These are phyloP conservation scores for Notiomystis cincta DNA, from an alignment of 2,113 vertebrate species.

Conservation along the genomic window DNA sequence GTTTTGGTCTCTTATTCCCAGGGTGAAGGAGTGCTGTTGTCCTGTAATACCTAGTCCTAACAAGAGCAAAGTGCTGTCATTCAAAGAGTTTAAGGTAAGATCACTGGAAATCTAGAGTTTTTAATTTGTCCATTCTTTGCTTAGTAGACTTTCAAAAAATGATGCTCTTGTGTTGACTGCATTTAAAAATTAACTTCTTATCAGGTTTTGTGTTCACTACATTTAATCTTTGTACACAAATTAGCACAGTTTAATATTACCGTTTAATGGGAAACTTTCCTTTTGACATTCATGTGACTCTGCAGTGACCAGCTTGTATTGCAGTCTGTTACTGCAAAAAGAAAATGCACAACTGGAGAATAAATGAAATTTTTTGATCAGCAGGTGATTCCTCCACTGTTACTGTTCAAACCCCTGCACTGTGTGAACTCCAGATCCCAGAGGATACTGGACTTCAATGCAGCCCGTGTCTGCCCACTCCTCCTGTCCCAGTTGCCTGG, in stretches of 20 bases:
- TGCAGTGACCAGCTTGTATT: background rate
- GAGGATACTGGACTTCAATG: rapidly evolving
- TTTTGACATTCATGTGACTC: background rate
- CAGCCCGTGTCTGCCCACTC: rapidly evolving
- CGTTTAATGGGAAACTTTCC: background rate
- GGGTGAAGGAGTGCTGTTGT: slow-evolving; percentile 69
- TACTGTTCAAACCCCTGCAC: background rate
- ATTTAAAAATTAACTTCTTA: background rate
- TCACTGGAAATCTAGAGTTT: background rate
- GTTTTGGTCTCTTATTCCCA: background rate
- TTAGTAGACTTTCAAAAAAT: background rate
- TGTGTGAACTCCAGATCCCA: background rate
- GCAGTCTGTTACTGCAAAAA: background rate
- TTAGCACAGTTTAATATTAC: background rate
- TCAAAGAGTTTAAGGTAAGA: slow-evolving; percentile 66
- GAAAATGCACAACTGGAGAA: background rate
- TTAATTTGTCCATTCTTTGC: background rate
- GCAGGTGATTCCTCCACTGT: background rate
- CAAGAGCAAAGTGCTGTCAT: slow-evolving; percentile 69
- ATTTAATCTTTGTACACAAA: background rate
- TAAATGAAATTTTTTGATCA: background rate
- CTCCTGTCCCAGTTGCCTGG: rapidly evolving
- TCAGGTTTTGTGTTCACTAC: background rate
- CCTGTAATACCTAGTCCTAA: slow-evolving; percentile 73
- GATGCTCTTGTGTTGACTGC: background rate